phyloP scores from a whole-genome alignment of 2,113 vertebrate species.

The Petrocephalus zakoni region DNA sequence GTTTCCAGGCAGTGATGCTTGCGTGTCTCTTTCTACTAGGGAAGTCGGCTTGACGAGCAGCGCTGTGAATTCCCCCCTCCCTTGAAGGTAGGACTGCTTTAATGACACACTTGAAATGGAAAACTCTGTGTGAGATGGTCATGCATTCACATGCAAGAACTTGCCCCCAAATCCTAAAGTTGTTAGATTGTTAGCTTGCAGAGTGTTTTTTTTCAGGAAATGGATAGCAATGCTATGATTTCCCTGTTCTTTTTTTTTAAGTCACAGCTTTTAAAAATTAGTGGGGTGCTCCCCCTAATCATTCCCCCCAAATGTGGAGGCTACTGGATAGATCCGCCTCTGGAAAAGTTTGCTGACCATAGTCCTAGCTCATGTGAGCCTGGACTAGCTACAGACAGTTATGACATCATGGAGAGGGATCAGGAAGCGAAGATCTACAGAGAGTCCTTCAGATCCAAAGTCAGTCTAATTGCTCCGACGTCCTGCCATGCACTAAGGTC shows the following conservation, averaged over 20 bases:
- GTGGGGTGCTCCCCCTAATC: conserved; percentile 70
- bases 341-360: conserved; percentile 55
- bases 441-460: conserved; percentile 72
- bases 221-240: neutral
- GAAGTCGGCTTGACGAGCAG: conserved; percentile 78
- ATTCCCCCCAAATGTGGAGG: conserved; percentile 73
- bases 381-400: conserved; percentile 51
- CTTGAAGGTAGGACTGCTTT: conserved; percentile 62
- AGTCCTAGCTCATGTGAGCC: conserved; percentile 57
- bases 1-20: conserved; percentile 15
- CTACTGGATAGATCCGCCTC: conserved; percentile 77
- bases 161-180: neutral
- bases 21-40: conserved; percentile 51
- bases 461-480: conserved; percentile 37
- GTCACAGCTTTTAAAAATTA: conserved; percentile 65
- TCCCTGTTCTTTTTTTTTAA: conserved; percentile 30
- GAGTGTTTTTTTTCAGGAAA: neutral
- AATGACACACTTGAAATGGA: neutral
- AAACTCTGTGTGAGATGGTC: neutral
- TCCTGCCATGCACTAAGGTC: neutral
- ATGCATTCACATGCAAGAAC: neutral
- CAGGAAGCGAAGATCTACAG: conserved; percentile 73
- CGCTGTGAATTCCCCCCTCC: conserved; percentile 77
- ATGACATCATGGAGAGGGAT: conserved; percentile 77
- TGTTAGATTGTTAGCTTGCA: neutral